A percentile compares a stretch with the other conserved stretches of the same genome.
Conservation (phyloP, 2,113 vertebrate species). For the Myodes glareolus region DNA sequence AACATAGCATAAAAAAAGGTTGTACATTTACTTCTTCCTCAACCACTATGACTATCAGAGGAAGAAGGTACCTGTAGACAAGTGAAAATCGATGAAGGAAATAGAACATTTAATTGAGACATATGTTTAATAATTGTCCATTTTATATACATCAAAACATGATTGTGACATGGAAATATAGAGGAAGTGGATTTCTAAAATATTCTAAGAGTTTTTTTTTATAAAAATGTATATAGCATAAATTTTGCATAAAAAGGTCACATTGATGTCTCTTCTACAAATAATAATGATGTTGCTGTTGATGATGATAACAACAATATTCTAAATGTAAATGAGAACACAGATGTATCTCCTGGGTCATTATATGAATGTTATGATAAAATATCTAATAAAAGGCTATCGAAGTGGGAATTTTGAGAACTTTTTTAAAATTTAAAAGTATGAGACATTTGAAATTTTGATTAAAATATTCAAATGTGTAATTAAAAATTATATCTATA, state of each 20-base stretch:
- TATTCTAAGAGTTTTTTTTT: neutral
- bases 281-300: neutral
- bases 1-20: neutral
- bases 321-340: neutral
- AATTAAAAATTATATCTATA: neutral
- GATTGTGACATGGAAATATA: neutral
- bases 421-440: neutral
- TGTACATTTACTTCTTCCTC: neutral
- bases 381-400: neutral
- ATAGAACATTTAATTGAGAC: neutral
- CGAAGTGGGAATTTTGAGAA: neutral
- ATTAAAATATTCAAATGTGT: neutral
- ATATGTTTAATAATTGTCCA: neutral
- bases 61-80: neutral
- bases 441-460: neutral
- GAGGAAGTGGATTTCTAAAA: neutral
- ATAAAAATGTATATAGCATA: neutral
- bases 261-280: neutral
- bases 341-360: neutral
- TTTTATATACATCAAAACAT: neutral
- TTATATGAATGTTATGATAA: neutral
- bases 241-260: neutral
- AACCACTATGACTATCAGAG: too few relatives aligned
- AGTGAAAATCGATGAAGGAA: neutral
- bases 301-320: neutral